Conservation (phyloP, 2,113 vertebrate species). For the Ameiurus melas region DNA sequence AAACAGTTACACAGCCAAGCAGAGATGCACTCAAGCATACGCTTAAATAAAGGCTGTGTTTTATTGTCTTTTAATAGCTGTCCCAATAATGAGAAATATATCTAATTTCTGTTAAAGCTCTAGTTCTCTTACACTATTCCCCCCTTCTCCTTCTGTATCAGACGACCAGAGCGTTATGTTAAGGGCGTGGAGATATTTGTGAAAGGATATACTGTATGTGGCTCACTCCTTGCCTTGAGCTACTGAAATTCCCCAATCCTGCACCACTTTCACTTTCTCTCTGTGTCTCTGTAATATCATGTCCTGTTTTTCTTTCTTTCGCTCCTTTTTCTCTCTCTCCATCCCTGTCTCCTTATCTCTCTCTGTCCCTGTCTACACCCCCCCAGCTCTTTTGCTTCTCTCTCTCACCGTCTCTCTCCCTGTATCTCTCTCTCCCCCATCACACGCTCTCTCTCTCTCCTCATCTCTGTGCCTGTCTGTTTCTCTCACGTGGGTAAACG, state of each 20-base stretch:
- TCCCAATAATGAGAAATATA: background rate
- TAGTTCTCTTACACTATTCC: too few relatives aligned
- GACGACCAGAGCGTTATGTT: background rate
- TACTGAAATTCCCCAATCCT: conserved; percentile 33
- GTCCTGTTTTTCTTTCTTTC: conserved; percentile 11
- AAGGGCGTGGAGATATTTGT: conserved; percentile 13
- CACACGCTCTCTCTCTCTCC: conserved; percentile 3
- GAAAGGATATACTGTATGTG: conserved; percentile 58
- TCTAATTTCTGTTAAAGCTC: background rate
- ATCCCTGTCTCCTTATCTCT: conserved; percentile 7
- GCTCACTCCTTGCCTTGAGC: conserved; percentile 10
- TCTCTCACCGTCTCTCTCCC: background rate
- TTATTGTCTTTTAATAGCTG: conserved; percentile 43
- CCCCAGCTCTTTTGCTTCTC: background rate
- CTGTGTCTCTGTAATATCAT: background rate
- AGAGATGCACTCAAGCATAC: conserved; percentile 24
- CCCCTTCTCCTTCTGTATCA: background rate
- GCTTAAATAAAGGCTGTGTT: conserved; percentile 35
- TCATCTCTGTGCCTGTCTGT: conserved; percentile 24
- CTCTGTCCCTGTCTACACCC: background rate
- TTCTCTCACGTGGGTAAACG: conserved; percentile 19
- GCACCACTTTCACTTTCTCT: conserved; percentile 56
- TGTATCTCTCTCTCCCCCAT: conserved; percentile 3
- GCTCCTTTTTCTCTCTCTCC: background rate
- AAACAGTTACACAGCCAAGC: conserved; percentile 23